phyloP scores from a whole-genome alignment of 1,140 invertebrate genomes.

The Atta cephalotes region DNA sequence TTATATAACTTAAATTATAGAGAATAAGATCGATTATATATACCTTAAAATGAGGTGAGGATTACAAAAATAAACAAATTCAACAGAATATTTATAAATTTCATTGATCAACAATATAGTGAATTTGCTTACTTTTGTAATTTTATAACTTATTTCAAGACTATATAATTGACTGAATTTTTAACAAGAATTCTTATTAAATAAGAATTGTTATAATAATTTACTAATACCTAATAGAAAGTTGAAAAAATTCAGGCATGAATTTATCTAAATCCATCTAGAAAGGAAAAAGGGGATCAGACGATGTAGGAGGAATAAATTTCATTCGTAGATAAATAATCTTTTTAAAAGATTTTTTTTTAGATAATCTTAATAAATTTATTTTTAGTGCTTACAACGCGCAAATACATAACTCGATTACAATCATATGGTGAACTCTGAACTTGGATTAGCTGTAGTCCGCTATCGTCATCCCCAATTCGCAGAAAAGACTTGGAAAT shows the following conservation, averaged over 20 bases:
- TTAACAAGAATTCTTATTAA: constrained; percentile 17
- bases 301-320: not conserved
- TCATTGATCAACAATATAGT: too few species aligned
- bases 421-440: constrained; percentile 24
- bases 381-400: constrained; percentile 56
- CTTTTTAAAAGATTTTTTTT: constrained; percentile 2
- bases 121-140: too few species aligned
- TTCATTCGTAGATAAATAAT: not conserved
- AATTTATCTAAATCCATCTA: too few species aligned
- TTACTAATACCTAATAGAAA: too few species aligned
- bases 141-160: too few species aligned
- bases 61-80: too few species aligned
- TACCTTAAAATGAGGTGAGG: too few species aligned
- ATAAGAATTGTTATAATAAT: too few species aligned
- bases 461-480: not conserved
- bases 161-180: not conserved
- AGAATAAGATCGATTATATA: too few species aligned
- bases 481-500: constrained; percentile 35
- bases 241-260: too few species aligned
- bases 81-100: too few species aligned
- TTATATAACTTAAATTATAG: too few species aligned
- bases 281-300: not conserved
- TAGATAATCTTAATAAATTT: constrained; percentile 64
- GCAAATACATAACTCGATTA: constrained; percentile 42
- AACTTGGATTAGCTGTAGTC: not conserved